phyloP scores from a whole-genome alignment of 92 coral and sea anemone species.

The Heliopora coerulea region DNA sequence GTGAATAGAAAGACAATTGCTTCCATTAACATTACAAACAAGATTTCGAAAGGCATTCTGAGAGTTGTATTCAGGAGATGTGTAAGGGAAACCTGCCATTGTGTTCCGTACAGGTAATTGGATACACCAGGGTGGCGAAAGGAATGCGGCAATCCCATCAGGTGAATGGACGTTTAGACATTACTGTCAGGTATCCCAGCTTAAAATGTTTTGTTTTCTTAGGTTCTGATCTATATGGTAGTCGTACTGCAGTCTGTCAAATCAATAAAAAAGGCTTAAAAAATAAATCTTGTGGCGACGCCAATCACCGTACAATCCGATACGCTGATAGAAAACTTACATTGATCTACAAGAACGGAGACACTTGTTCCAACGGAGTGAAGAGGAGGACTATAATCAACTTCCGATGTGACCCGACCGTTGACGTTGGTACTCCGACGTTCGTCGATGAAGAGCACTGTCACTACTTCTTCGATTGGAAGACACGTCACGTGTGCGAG shows the following conservation, averaged over 20 bases:
- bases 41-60: too few species aligned
- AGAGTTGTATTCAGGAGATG: too few species aligned
- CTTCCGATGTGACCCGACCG: slow-evolving; percentile 66
- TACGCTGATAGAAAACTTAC: slow-evolving; percentile 82
- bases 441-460: slow-evolving; percentile 69
- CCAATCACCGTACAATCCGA: slow-evolving; percentile 52
- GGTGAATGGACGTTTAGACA: too few species aligned
- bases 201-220: not conserved
- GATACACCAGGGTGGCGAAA: too few species aligned
- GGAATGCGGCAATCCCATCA: too few species aligned
- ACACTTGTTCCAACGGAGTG: slow-evolving; percentile 59
- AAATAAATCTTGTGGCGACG: slow-evolving; percentile 65
- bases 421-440: slow-evolving; percentile 63
- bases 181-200: too few species aligned
- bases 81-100: too few species aligned
- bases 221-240: slow-evolving; percentile 21
- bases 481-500: slow-evolving; percentile 81
- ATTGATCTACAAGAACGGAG: slow-evolving; percentile 67
- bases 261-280: slow-evolving; percentile 35
- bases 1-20: too few species aligned
- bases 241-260: slow-evolving; percentile 78
- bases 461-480: slow-evolving; percentile 86
- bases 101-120: too few species aligned
- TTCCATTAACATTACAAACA: too few species aligned
- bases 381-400: slow-evolving; percentile 70